A percentile compares a stretch with the other conserved stretches of the same genome.
phyloP scores from a whole-genome alignment of 2,113 vertebrate species.

The Nansenia antarctica region DNA sequence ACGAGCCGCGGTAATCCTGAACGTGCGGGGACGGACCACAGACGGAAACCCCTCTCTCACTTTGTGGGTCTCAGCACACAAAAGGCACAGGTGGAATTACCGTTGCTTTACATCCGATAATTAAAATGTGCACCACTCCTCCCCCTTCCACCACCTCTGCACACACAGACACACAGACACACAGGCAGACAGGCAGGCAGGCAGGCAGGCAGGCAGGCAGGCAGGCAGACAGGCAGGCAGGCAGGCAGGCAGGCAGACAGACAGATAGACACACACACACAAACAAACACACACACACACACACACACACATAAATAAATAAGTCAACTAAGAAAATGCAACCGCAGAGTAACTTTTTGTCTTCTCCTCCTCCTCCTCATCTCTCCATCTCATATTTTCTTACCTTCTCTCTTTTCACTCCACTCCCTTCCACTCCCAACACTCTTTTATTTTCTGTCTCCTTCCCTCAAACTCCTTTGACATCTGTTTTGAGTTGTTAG shows the following conservation, averaged over 20 bases:
- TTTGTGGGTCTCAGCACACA: constrained; percentile 25
- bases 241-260: too few species aligned
- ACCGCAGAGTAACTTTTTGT: too few species aligned
- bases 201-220: too few species aligned
- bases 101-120: constrained; percentile 31
- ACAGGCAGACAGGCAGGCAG: too few species aligned
- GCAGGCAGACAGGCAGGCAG: not conserved
- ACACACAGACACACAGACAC: not conserved
- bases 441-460: not conserved
- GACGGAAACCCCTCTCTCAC: constrained; percentile 22
- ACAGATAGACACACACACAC: constrained; percentile 4
- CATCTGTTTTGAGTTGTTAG: constrained; percentile 43
- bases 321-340: not conserved
- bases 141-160: not conserved
- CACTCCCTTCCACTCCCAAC: not conserved
- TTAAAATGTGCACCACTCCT: constrained; percentile 13
- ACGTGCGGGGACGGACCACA: constrained; percentile 24
- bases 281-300: constrained; percentile 16
- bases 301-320: constrained; percentile 1
- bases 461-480: constrained; percentile 2
- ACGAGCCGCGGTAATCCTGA: constrained; percentile 41
- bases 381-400: too few species aligned
- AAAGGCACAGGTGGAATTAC: constrained; percentile 52
- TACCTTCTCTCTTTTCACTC: too few species aligned
- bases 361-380: too few species aligned